A percentile compares a stretch with the other conserved stretches of the same genome.
phyloP scores from a whole-genome alignment of 2,797 vertebrate species.

The Protonibea diacanthus region DNA sequence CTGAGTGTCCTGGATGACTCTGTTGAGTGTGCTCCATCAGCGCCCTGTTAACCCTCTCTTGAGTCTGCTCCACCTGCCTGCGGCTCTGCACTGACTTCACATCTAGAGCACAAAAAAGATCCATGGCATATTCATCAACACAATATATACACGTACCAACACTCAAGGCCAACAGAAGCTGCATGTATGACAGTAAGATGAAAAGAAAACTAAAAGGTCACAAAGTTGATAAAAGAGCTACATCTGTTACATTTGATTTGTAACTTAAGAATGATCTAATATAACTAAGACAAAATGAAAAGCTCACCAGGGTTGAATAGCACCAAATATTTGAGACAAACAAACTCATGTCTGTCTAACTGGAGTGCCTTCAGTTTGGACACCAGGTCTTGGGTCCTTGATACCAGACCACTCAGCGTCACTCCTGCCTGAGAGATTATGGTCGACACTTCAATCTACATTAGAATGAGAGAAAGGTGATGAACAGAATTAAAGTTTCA shows the following conservation, averaged over 20 bases:
- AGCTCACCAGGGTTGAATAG: constrained; percentile 87
- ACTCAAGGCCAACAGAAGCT: not conserved
- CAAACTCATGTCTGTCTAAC: constrained; percentile 86
- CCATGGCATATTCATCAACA: not conserved
- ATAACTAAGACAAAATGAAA: not conserved
- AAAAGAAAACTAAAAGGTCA: not conserved
- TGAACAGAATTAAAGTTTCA: constrained; percentile 1
- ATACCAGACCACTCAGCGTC: constrained; percentile 83
- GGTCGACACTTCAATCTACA: constrained; percentile 85
- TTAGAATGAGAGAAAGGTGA: constrained; percentile 22
- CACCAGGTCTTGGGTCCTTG: constrained; percentile 86
- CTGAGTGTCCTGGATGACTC: constrained; percentile 81
- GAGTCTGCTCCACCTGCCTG: constrained; percentile 86
- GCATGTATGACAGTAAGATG: not conserved
- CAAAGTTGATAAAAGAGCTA: not conserved
- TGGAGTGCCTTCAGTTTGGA: constrained; percentile 85
- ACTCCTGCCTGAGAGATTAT: constrained; percentile 85
- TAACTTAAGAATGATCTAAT: not conserved
- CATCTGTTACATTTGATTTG: not conserved
- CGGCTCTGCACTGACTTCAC: constrained; percentile 85
- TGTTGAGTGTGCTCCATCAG: constrained; percentile 87
- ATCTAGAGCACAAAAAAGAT: constrained; percentile 68
- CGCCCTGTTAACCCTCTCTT: constrained; percentile 86
- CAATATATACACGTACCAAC: not conserved
- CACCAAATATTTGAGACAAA: constrained; percentile 89